Evolutionary conservation across 2,797 vertebrate species (phyloP), one percentile per base, ranked within the genome.

Genomic region (Scarus forsteni): DNA sequence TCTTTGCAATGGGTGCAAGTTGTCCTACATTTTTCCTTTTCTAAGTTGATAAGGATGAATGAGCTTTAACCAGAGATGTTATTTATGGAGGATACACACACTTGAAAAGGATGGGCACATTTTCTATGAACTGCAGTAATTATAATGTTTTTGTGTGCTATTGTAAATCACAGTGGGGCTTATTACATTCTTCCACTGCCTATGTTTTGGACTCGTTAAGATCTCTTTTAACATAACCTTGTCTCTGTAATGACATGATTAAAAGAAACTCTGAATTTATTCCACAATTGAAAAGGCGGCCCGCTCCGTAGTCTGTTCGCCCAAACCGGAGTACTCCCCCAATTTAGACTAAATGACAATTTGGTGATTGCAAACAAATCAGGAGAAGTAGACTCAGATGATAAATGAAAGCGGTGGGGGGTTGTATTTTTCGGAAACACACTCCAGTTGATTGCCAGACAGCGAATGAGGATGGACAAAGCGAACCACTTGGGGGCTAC

Each of bases 321-420:
- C 48, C 34, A 0, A 70, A 44, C 14, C 45, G 46, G 56, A 67
- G 62, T 42, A 58, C 48, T 44, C 43, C 44, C 60, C 49, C 60
- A 74, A 43, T 73, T 72, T 71, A 15, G 39, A 55, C 62, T 39
- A 72, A 51, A 85, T 83, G 75, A 79, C 58, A 73, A 58, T 86
- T 84, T 77, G 52, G 53, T 64, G 69, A 63, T 67, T 14, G 64
- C 60, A 85, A 90, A 90, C 81, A 87, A 89, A 90, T 87, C 83
- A 79, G 58, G 62, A 69, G 19, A 38, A 73, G 75, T 67, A 70
- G 70, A 48, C 9, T 45, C 66, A 49, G 62, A 13, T 77, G 45
- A 45, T 71, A 76, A 85, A 79, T 14, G 10, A 68, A 73, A 80
- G 79, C 56, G 7, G 62, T 59, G 73, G 79, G 69, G 40, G 61